Evolutionary conservation across 2,113 vertebrate genomes (phyloP), one percentile per base, ranked within the genome.

Genomic region (Syngnathus typhle): DNA sequence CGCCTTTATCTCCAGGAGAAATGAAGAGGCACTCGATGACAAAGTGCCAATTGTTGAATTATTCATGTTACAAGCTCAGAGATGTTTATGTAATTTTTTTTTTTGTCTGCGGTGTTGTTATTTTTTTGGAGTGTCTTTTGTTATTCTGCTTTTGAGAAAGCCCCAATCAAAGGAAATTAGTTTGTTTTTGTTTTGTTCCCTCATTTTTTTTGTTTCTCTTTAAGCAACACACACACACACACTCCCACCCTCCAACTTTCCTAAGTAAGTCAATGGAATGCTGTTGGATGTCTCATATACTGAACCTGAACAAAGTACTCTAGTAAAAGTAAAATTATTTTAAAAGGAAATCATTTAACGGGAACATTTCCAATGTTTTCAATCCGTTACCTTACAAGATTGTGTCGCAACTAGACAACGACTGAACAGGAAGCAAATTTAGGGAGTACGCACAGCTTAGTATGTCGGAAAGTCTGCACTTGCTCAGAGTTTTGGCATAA

Each of bases 191-290:
- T 49, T 65, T 85, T 84, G 81, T 85, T 80, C 67, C 8, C 78
- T 70, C 72, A 67, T 3, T 32, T 32, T 68, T 78, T 80, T 74
- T 69, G 72, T 80, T 82, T 67, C 70, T 65, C 76, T 81, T 75
- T 81, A 79, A 82, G 83, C 83, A 82, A 73, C 23, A 23, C 23
- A 23, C 23, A 23, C 23, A 23, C 23, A 23, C 23, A 23, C 23
- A 3, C 3, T 32, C 27, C 27, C 27, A 3, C 27, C 27, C 27
- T 32, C 27, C 27, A 32, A 84, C 79, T 85, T 86, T 80, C 82
- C 77, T 87, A 88, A 91, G 85, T 79, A 90, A 89, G 89, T 88
- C 82, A 16, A 87, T 89, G 85, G 82, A 43, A 13, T 43, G 41
- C 12, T 4, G 12, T 12, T 12, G 79, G 85, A 85, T 85, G 84